These are phyloP conservation scores for Cephalopterus ornatus DNA, from an alignment of 2,113 vertebrate species.

Conservation along the genomic window DNA sequence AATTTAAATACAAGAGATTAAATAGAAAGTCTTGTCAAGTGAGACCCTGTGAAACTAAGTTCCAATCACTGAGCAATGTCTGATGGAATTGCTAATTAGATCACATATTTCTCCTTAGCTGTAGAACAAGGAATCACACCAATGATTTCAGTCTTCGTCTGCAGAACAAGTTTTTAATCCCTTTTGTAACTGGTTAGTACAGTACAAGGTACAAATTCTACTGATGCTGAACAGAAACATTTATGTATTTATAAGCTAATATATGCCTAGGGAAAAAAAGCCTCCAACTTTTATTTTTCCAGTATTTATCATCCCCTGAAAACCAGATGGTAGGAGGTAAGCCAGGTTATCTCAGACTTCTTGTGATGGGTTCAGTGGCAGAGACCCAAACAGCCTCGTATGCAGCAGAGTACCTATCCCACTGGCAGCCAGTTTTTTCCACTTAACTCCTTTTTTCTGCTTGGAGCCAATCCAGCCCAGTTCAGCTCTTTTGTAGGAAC, in stretches of 20 bases:
- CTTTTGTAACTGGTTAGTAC: slow-evolving; percentile 20
- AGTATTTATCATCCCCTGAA: slow-evolving; percentile 38
- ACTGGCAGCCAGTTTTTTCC: slow-evolving; percentile 39
- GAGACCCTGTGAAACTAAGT: slow-evolving; percentile 45
- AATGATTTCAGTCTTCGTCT: slow-evolving; percentile 8
- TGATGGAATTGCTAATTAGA: slow-evolving; percentile 66
- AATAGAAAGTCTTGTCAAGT: slow-evolving; percentile 41
- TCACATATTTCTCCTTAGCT: slow-evolving; percentile 44
- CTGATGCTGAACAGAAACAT: slow-evolving; percentile 46
- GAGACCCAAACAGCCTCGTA: slow-evolving; percentile 19
- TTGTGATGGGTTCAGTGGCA: slow-evolving; percentile 51
- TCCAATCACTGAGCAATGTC: slow-evolving; percentile 52
- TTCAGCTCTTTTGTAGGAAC: slow-evolving; percentile 69
- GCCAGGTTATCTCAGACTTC: slow-evolving; percentile 43
- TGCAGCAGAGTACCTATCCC: slow-evolving; percentile 14
- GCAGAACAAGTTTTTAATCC: slow-evolving; percentile 4
- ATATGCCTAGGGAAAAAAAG: not conserved
- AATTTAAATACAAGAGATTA: slow-evolving; percentile 53
- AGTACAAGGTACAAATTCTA: slow-evolving; percentile 2
- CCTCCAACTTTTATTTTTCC: slow-evolving; percentile 49
- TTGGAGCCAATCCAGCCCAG: slow-evolving; percentile 55
- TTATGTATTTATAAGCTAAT: slow-evolving; percentile 29
- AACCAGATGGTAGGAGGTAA: slow-evolving; percentile 56
- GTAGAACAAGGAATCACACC: slow-evolving; percentile 44
- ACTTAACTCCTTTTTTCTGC: slow-evolving; percentile 31